Percentiles rank a stretch among this genome's conserved stretches.
These are phyloP conservation scores for Eilema sororculum DNA, from an alignment of 2,888 invertebrate genomes.

Conservation along the genomic window DNA sequence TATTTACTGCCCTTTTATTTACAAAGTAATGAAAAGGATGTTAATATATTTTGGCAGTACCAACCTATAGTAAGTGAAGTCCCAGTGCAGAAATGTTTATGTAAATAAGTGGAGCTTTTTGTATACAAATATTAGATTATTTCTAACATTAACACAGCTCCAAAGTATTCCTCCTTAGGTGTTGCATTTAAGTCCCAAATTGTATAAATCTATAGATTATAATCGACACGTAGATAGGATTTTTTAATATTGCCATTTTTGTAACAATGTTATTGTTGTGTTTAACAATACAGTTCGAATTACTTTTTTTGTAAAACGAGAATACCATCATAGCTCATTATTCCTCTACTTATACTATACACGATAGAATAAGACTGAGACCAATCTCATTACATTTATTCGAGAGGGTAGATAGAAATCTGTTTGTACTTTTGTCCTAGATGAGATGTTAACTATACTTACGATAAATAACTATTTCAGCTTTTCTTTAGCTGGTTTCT, in stretches of 20 bases:
- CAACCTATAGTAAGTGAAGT: conserved; percentile 1
- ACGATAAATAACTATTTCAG: conserved; percentile 27
- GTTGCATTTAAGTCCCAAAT: conserved; percentile 64
- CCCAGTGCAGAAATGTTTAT: conserved; percentile 1
- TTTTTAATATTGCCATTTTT: conserved; percentile 69
- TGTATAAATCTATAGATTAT: conserved; percentile 53
- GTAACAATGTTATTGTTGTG: conserved; percentile 60
- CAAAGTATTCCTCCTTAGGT: conserved; percentile 27
- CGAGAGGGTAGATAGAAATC: conserved; percentile 38
- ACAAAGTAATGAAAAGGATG: neutral
- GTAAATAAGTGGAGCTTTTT: conserved; percentile 28
- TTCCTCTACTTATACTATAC: conserved; percentile 43
- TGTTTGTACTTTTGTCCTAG: conserved; percentile 49
- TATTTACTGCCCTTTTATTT: neutral
- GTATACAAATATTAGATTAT: conserved; percentile 12
- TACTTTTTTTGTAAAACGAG: conserved; percentile 27
- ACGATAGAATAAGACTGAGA: conserved; percentile 78
- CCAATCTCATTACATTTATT: conserved; percentile 67
- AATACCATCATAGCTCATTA: conserved; percentile 39
- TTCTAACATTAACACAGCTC: conserved; percentile 27
- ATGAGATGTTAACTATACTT: conserved; percentile 27
- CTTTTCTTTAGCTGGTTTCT: conserved; percentile 47
- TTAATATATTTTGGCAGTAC: conserved; percentile 13
- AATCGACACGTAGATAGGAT: conserved; percentile 67
- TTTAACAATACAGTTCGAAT: conserved; percentile 50